Percentiles rank a stretch among this genome's conserved stretches.
Evolutionary conservation across 2,797 vertebrate species (phyloP).

Genomic region (Nyctalus aviator): DNA sequence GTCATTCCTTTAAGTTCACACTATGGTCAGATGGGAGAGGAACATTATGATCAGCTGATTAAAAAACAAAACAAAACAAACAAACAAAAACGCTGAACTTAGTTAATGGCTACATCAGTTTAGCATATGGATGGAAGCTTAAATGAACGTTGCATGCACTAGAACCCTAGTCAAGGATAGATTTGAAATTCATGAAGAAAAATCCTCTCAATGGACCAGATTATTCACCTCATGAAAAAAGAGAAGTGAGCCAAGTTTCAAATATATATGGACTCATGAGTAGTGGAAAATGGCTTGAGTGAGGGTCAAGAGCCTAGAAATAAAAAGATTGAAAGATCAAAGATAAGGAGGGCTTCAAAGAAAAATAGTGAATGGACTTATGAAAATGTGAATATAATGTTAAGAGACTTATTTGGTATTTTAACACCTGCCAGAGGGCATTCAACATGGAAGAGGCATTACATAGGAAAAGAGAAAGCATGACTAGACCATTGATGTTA

Average conservation of each 20-base stretch:
- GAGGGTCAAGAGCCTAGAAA: not conserved
- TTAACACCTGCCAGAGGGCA: not conserved
- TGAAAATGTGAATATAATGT: not conserved
- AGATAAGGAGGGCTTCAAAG: not conserved
- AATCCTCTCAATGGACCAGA: not conserved
- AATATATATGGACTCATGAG: not conserved
- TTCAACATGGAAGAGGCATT: not conserved
- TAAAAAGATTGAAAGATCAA: slow-evolving; percentile 23
- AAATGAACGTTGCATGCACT: slow-evolving; percentile 3
- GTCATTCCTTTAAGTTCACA: not conserved
- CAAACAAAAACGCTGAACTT: not conserved
- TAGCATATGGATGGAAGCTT: not conserved
- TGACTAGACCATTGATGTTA: not conserved
- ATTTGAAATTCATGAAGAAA: slow-evolving; percentile 6
- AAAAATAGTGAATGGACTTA: not conserved
- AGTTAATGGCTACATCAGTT: not conserved
- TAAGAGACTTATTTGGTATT: not conserved
- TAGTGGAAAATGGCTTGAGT: slow-evolving; percentile 21
- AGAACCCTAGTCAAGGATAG: not conserved
- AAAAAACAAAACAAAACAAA: not conserved
- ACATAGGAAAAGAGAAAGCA: not conserved
- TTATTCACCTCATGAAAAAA: not conserved
- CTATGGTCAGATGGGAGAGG: not conserved
- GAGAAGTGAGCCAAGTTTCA: not conserved
- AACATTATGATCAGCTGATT: not conserved